Evolutionary conservation across 2,888 invertebrate species (phyloP).

Genomic region (Leucoma salicis): DNA sequence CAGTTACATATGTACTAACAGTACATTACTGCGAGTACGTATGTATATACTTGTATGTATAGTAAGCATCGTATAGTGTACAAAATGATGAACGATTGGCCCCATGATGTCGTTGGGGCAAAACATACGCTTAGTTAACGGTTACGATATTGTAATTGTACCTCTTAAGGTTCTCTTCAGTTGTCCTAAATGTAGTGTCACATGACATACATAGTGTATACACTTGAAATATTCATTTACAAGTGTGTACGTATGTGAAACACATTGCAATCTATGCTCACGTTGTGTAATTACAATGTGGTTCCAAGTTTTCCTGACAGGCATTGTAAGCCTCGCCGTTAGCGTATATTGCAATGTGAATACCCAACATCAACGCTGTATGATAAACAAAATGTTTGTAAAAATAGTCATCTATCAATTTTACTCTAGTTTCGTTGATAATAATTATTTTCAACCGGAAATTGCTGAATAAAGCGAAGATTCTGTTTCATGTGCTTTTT

Average conservation of each 20-base stretch:
- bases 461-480: conserved; percentile 79
- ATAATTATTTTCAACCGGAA: conserved; percentile 76
- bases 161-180: conserved; percentile 73
- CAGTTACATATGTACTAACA: conserved; percentile 26
- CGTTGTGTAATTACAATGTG: background rate
- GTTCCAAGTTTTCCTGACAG: background rate
- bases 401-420: conserved; percentile 77
- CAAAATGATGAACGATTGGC: conserved; percentile 71
- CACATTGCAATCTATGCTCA: no score
- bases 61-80: conserved; percentile 80
- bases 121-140: conserved; percentile 79
- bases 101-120: conserved; percentile 65
- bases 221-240: background rate
- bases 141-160: conserved; percentile 70
- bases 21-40: conserved; percentile 64
- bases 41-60: conserved; percentile 72
- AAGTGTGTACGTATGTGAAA: background rate
- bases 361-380: conserved; percentile 59
- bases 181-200: conserved; percentile 32
- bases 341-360: conserved; percentile 17
- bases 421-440: conserved; percentile 78
- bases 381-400: conserved; percentile 72
- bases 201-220: conserved; percentile 25
- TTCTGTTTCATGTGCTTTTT: conserved; percentile 74
- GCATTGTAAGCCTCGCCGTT: background rate